These are phyloP conservation scores for Yponomeuta sedellus DNA, from an alignment of 2,888 invertebrate species.

Conservation along the genomic window DNA sequence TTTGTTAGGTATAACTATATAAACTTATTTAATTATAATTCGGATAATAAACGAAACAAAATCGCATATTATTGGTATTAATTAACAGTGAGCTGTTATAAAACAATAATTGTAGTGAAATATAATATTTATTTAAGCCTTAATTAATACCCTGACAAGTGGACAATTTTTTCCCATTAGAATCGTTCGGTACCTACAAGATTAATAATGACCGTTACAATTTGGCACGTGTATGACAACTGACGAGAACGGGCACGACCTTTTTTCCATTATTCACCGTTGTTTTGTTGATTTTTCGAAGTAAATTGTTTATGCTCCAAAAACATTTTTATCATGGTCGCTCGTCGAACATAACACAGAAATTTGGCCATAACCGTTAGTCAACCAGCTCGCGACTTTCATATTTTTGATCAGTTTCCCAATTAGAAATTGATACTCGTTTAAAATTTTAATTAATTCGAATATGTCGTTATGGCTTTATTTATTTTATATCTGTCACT, in stretches of 20 bases:
- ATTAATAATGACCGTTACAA: slow-evolving; percentile 35
- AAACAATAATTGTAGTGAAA: no score
- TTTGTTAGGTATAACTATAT: no score
- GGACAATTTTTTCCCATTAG: background rate
- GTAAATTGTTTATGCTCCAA: slow-evolving; percentile 43
- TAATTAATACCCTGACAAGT: background rate
- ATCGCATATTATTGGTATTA: no score
- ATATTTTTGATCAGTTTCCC: slow-evolving; percentile 1
- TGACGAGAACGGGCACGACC: background rate
- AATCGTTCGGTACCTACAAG: background rate
- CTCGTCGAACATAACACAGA: slow-evolving; percentile 49
- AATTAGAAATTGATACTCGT: slow-evolving; percentile 4
- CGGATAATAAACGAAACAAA: no score
- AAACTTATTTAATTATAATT: no score
- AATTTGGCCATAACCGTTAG: slow-evolving; percentile 9
- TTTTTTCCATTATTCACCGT: slow-evolving; percentile 26
- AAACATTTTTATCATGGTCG: slow-evolving; percentile 45
- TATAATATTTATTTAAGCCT: no score
- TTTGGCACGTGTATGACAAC: slow-evolving; percentile 36
- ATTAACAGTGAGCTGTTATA: no score
- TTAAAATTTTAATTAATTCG: background rate
- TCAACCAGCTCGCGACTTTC: background rate
- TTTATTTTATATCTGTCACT: background rate
- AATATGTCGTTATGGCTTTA: background rate
- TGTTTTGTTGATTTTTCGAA: slow-evolving; percentile 36